phyloP scores from a whole-genome alignment of 2,888 invertebrate genomes.

The Drosophila flavopinicola region DNA sequence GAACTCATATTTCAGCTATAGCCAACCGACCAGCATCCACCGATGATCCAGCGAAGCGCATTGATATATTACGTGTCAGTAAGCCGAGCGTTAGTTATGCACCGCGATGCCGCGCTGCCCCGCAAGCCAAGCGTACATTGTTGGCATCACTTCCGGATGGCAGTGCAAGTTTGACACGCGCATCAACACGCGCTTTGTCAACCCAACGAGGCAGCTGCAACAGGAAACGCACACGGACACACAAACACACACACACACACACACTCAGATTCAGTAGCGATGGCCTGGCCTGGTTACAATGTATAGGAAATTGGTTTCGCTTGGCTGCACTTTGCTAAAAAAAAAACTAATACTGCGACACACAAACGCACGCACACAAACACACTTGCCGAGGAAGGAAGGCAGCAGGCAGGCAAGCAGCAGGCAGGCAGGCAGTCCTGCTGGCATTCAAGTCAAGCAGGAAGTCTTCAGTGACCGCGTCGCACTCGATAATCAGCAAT shows the following conservation, averaged over 20 bases:
- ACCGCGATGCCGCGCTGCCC: constrained; percentile 11
- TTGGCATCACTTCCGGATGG: constrained; percentile 67
- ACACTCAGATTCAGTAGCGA: constrained; percentile 10
- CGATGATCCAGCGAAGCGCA: constrained; percentile 42
- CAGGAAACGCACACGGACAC: constrained; percentile 57
- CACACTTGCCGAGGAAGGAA: constrained; percentile 1
- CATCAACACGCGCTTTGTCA: constrained; percentile 80
- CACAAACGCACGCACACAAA: constrained; percentile 19
- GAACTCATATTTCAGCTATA: constrained; percentile 60
- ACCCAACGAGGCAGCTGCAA: constrained; percentile 59
- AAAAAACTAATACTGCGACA: constrained; percentile 64
- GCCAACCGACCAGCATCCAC: constrained; percentile 11
- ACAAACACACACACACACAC: constrained; percentile 14
- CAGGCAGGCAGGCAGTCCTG: constrained; percentile 4
- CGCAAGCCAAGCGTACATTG: constrained; percentile 40
- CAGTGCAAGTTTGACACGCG: constrained; percentile 81
- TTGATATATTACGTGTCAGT: constrained; percentile 78
- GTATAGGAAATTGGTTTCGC: constrained; percentile 80
- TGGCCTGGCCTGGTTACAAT: constrained; percentile 49
- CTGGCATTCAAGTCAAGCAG: constrained; percentile 60
- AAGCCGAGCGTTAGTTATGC: constrained; percentile 42
- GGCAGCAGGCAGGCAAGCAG: background rate
- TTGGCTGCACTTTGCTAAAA: constrained; percentile 72
- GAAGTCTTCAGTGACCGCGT: constrained; percentile 80
- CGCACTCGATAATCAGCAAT: constrained; percentile 77